Percentiles rank a stretch among this genome's conserved stretches.
Evolutionary conservation across 1,140 invertebrate genomes (phyloP).

Genomic region (Sminthurinus signatus): DNA sequence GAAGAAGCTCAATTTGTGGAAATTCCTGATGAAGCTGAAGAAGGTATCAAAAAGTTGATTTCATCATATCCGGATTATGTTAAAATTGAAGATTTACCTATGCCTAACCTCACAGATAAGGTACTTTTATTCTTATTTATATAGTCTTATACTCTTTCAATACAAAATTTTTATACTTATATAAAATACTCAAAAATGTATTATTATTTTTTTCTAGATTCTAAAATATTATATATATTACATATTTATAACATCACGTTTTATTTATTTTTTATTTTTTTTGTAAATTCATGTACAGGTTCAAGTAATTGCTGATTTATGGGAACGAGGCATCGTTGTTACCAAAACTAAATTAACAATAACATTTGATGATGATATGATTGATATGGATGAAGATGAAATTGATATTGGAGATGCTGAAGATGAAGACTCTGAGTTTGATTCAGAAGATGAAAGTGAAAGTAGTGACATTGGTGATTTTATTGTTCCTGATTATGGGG

Average conservation of each 20-base stretch:
- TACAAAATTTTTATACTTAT: too few species aligned
- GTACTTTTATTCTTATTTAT: too few species aligned
- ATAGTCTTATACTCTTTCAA: too few species aligned
- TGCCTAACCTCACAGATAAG: constrained; percentile 57
- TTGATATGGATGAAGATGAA: constrained; percentile 10
- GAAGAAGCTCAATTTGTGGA: constrained; percentile 71
- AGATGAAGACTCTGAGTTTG: constrained; percentile 2
- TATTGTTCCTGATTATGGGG: constrained; percentile 6
- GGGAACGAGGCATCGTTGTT: constrained; percentile 55
- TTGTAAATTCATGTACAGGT: constrained; percentile 52
- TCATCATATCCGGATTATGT: constrained; percentile 68
- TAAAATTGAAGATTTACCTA: constrained; percentile 61
- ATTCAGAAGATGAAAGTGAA: constrained; percentile 17
- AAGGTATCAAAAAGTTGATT: constrained; percentile 64
- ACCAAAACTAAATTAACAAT: constrained; percentile 15
- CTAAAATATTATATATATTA: too few species aligned
- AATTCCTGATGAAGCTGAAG: constrained; percentile 57
- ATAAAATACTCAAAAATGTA: too few species aligned
- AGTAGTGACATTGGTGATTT: constrained; percentile 8
- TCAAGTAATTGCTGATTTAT: constrained; percentile 56
- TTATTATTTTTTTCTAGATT: too few species aligned
- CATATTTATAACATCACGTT: too few species aligned
- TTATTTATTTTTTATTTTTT: too few species aligned
- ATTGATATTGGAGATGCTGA: constrained; percentile 5
- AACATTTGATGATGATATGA: constrained; percentile 18